Base-by-base conservation (phyloP, 2,797 vertebrate genomes). In the Argya squamiceps region DNA sequence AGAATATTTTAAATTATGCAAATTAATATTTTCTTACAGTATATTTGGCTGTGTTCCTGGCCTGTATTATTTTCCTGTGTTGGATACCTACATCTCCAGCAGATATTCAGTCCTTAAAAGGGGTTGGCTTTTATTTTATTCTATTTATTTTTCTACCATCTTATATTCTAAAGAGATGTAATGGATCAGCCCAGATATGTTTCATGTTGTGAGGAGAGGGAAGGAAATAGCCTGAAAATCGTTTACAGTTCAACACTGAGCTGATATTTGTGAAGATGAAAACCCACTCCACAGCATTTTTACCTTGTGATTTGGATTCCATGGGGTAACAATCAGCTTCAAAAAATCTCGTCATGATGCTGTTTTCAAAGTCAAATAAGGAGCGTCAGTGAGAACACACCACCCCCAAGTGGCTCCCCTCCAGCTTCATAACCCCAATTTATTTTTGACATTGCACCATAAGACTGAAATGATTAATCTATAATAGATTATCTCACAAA, bases 361-460 rank as follows among this genome's bases (percentile, higher is more conserved):
- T 95, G 76, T 97, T 97, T 97, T 95, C 93, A 92, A 97, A 97
- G 96, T 97, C 93, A 94, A 97, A 95, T 89, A 96, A 92, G 78
- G 89, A 96, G 74, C 3, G 3, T 65, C 82, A 79, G 56, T 59
- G 67, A 88, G 96, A 95, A 91, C 36, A 49, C 37, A 36, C 41
- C 73, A 49, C 44, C 62, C 76, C 49, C 78, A 91, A 87, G 95
- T 95, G 93, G 92, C 94, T 97, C 76, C 82, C 84, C 84, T 96
- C 92, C 93, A 97, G 77, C 83, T 81, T 94, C 92, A 92, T 94
- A 86, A 62, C 78, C 59, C 87, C 44, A 83, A 86, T 82, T 97
- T 97, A 92, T 95, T 98, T 95, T 97, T 97, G 97, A 92, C 96
- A 93, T 83, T 70, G 70, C 53, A 96, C 85, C 86, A 55, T 67